Base-by-base conservation (phyloP, 37 sponge, comb jelly and placozoan genomes). In the Amphimedon queenslandica region DNA sequence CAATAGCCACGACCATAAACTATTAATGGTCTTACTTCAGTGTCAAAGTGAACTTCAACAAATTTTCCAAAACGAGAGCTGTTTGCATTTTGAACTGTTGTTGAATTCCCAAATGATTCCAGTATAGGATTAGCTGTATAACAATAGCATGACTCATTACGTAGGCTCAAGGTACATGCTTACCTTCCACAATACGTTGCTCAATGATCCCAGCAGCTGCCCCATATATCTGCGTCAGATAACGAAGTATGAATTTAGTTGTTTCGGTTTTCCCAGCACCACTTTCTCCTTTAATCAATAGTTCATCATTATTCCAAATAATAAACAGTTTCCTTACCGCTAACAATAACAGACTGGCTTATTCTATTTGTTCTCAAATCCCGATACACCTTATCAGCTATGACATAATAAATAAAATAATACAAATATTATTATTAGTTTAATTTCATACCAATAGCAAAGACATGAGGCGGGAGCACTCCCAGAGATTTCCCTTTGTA, bases 231-330 rank as follows among this genome's bases (percentile, higher is more conserved):
- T 88, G 84, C 39, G 92, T 94, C 35, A 94, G 70, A 71, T 86
- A 91, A 53, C 88, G 70, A 35, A 95, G 79, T 10, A 91, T 82
- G 76, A 82, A 82, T 70, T 95, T 95, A 56, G 96, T 95, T 5
- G 92, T 73, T 55, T 95, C 96, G n/a, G 96, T 95, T 66, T 95
- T 95, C 25, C 96, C 96, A 24, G 96, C 92, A 61, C 96, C 96
- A 85, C 96, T 95, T 66, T 95, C 96, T 53, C 91, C 88, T 87
- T 35, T n/a, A 67, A 4, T 64, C 10, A 6, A 8, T 10, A 10
- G 63, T 24, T 61, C 11, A 24, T 23, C 63, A 61, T 61, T 31
- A 37, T 6, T 47, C 11, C 24, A 37, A 24, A 21, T 68, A n/a
- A 68, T 37, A 24, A 13, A 13, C 13, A 18, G 51, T 13, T 47